Evolutionary conservation across 1,140 invertebrate genomes (phyloP).

Genomic region (Leucophenga varia): DNA sequence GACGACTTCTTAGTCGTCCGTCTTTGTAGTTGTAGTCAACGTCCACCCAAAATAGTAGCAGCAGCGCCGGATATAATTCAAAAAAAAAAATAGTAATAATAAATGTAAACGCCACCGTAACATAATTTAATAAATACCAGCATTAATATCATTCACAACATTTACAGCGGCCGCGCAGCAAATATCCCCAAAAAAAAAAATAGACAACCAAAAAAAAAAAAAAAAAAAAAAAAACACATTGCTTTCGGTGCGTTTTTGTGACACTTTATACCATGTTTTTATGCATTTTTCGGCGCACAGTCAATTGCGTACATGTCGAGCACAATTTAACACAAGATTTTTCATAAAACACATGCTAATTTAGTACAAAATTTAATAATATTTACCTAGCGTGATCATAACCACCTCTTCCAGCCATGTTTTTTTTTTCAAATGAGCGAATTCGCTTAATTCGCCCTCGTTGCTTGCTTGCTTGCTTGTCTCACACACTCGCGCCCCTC

Average conservation of each 20-base stretch:
- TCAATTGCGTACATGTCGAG: neutral
- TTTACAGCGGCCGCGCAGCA: constrained; percentile 12
- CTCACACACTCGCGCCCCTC: too few species aligned
- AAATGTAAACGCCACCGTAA: too few species aligned
- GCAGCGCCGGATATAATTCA: too few species aligned
- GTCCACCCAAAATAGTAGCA: too few species aligned
- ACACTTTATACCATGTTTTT: too few species aligned
- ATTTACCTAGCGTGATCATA: constrained; percentile 57
- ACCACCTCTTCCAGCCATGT: constrained; percentile 57
- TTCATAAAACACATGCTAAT: constrained; percentile 47
- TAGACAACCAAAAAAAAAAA: constrained; percentile 27
- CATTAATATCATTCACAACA: too few species aligned
- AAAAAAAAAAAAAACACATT: constrained; percentile 42
- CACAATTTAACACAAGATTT: constrained; percentile 23
- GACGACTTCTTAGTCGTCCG: too few species aligned
- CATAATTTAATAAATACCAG: too few species aligned
- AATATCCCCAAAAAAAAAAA: constrained; percentile 30
- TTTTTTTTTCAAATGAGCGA: constrained; percentile 57
- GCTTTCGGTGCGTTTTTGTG: constrained; percentile 14
- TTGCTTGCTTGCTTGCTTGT: too few species aligned
- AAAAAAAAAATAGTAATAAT: too few species aligned
- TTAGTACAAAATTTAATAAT: constrained; percentile 46
- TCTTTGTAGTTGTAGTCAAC: too few species aligned
- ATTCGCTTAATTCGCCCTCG: constrained; percentile 32
- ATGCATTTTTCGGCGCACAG: neutral